Conservation (phyloP, 2,888 invertebrate species). For the Caenorhabditis uteleia region DNA sequence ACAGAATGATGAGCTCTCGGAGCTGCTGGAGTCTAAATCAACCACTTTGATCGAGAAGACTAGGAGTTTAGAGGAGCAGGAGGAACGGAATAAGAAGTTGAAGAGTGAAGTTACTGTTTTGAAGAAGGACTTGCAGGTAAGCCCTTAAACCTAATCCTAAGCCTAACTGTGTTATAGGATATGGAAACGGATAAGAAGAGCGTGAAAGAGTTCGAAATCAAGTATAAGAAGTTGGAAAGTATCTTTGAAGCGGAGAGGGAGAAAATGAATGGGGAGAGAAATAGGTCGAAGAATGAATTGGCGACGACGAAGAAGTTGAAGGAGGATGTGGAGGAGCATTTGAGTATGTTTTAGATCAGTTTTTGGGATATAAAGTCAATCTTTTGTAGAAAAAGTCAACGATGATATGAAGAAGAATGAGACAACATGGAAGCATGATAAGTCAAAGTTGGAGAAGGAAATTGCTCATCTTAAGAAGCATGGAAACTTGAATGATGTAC, state of each 20-base stretch:
- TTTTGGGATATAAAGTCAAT: background rate
- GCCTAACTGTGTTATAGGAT: too few relatives aligned
- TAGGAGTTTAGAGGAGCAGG: slow-evolving; percentile 54
- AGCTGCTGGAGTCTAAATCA: slow-evolving; percentile 47
- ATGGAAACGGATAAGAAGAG: slow-evolving; percentile 63
- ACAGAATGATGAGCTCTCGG: slow-evolving; percentile 48
- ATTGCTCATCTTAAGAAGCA: slow-evolving; percentile 49
- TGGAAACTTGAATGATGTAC: slow-evolving; percentile 33
- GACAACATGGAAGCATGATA: slow-evolving; percentile 41
- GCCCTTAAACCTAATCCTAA: slow-evolving; percentile 8
- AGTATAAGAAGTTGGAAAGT: slow-evolving; percentile 68
- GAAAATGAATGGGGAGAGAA: slow-evolving; percentile 63
- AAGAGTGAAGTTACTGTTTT: slow-evolving; percentile 32
- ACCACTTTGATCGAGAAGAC: slow-evolving; percentile 61
- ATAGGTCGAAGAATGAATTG: slow-evolving; percentile 62
- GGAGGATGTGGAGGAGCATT: slow-evolving; percentile 61
- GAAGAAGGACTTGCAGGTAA: slow-evolving; percentile 40
- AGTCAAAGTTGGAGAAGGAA: slow-evolving; percentile 47
- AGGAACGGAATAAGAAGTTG: slow-evolving; percentile 39
- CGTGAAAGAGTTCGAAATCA: slow-evolving; percentile 66
- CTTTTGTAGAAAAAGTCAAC: slow-evolving; percentile 36
- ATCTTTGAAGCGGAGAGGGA: slow-evolving; percentile 66
- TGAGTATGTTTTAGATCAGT: slow-evolving; percentile 33
- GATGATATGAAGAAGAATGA: slow-evolving; percentile 51
- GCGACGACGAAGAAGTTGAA: slow-evolving; percentile 59